A percentile compares a stretch with the other conserved stretches of the same genome.
These are phyloP conservation scores for Genyomyrus donnyi DNA, from an alignment of 2,113 vertebrate species.

Conservation along the genomic window DNA sequence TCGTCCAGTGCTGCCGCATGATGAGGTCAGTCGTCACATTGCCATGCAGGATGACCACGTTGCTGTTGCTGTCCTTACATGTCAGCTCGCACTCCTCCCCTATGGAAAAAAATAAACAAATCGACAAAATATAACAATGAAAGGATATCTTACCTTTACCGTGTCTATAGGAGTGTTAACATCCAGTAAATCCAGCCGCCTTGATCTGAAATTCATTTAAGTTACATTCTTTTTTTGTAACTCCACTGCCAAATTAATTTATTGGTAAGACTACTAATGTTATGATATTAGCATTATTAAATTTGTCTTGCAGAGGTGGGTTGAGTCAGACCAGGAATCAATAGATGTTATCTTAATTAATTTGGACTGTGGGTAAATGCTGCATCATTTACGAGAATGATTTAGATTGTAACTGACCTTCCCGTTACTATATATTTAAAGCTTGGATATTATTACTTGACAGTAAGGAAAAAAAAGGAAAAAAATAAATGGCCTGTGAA, in stretches of 20 bases:
- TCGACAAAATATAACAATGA: neutral
- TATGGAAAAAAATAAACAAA: conserved; percentile 37
- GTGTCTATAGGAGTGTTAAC: neutral
- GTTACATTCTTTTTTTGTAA: neutral
- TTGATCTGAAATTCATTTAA: neutral
- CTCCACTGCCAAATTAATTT: neutral
- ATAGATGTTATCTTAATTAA: conserved; percentile 4
- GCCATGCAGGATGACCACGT: conserved; percentile 77
- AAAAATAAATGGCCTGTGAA: neutral
- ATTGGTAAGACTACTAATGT: neutral
- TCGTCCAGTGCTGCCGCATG: conserved; percentile 81
- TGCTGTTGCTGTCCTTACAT: conserved; percentile 80
- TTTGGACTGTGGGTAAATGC: neutral
- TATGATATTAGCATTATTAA: neutral
- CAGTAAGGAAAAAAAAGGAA: neutral
- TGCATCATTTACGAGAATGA: neutral
- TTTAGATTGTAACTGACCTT: conserved; percentile 1
- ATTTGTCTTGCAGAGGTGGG: neutral
- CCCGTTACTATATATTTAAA: conserved; percentile 3
- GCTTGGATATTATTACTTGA: neutral
- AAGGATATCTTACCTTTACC: neutral
- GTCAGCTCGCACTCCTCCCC: conserved; percentile 81
- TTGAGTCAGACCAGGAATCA: conserved; percentile 1
- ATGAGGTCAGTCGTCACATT: conserved; percentile 76
- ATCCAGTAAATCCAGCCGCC: neutral